Percentiles rank a stretch among this genome's conserved stretches.
phyloP scores from a whole-genome alignment of 2,888 invertebrate genomes.

The Thereva nobilitata region DNA sequence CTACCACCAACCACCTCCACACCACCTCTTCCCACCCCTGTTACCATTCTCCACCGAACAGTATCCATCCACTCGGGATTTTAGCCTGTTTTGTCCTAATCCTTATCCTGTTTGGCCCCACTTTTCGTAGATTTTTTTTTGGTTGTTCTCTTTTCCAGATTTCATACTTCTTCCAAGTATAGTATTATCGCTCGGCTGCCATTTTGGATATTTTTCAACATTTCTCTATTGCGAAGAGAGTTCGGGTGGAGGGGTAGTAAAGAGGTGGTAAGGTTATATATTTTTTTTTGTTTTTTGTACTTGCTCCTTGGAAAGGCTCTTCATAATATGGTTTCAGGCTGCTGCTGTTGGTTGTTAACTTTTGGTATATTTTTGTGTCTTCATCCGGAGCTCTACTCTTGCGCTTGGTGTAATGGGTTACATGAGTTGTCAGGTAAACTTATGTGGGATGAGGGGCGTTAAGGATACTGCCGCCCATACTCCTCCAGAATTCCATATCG shows the following conservation, averaged over 20 bases:
- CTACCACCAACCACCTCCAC: neutral
- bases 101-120: constrained; percentile 8
- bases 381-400: constrained; percentile 21
- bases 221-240: constrained; percentile 15
- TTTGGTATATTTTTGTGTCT: constrained; percentile 27
- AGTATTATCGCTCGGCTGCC: constrained; percentile 34
- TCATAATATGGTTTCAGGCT: constrained; percentile 19
- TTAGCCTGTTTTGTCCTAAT: constrained; percentile 11
- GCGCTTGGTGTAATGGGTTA: constrained; percentile 5
- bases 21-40: too few species aligned
- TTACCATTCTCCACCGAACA: too few species aligned
- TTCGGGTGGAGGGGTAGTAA: too few species aligned
- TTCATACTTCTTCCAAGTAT: constrained; percentile 29
- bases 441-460: constrained; percentile 4
- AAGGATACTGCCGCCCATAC: too few species aligned
- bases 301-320: constrained; percentile 1
- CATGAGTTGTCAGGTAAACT: constrained; percentile 26
- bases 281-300: constrained; percentile 16
- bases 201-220: constrained; percentile 37
- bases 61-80: neutral
- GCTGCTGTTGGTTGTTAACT: constrained; percentile 19
- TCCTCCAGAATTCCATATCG: too few species aligned
- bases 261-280: too few species aligned
- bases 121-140: neutral
- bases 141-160: constrained; percentile 24